Evolutionary conservation across 92 coral and sea anemone genomes (phyloP).

Genomic region (Umimayanthus chanpuru): DNA sequence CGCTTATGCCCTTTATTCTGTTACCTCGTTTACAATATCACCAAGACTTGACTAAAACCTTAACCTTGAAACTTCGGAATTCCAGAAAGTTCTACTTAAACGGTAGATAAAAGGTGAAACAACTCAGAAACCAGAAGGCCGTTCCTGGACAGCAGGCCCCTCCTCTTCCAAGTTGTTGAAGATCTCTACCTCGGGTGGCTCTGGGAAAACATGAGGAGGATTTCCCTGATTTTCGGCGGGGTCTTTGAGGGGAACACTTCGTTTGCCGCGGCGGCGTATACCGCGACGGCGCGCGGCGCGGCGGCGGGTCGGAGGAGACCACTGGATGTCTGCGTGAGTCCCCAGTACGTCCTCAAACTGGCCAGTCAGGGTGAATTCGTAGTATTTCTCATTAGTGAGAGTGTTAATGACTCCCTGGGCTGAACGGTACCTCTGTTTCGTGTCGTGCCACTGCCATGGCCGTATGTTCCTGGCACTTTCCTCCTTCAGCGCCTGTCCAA

Average conservation of each 20-base stretch:
- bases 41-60: background rate
- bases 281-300: background rate
- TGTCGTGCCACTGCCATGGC: slow-evolving; percentile 64
- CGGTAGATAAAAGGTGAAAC: too few relatives aligned
- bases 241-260: slow-evolving; percentile 1
- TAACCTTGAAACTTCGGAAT: background rate
- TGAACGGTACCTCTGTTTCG: slow-evolving; percentile 39
- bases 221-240: background rate
- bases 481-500: slow-evolving; percentile 37
- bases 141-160: background rate
- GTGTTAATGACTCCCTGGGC: slow-evolving; percentile 39
- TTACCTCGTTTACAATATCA: background rate
- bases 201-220: slow-evolving; percentile 10
- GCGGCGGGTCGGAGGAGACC: background rate
- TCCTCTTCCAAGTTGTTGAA: background rate
- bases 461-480: slow-evolving; percentile 46
- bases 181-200: slow-evolving; percentile 6
- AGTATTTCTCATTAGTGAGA: slow-evolving; percentile 25
- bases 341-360: slow-evolving; percentile 56
- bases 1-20: background rate
- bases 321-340: slow-evolving; percentile 38
- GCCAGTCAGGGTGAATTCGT: slow-evolving; percentile 46
- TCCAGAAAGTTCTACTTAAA: background rate
- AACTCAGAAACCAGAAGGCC: background rate
- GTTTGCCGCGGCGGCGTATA: background rate